These are phyloP conservation scores for Furcifer pardalis DNA, from an alignment of 2,797 vertebrate species.

Conservation along the genomic window DNA sequence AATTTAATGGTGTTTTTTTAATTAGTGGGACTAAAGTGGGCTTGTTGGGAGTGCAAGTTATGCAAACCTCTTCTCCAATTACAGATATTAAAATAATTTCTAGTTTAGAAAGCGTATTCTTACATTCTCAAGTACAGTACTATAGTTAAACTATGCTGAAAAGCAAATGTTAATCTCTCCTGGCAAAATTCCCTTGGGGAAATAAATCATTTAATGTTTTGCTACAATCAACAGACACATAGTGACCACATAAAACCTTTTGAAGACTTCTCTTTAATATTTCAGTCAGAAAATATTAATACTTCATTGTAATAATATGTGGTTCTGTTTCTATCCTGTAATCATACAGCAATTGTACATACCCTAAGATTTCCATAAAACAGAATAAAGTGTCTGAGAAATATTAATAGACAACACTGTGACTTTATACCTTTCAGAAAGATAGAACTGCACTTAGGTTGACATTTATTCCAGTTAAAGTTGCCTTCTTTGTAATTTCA, in stretches of 20 bases:
- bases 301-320: not conserved
- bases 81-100: not conserved
- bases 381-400: constrained; percentile 6
- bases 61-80: not conserved
- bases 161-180: not conserved
- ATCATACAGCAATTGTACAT: not conserved
- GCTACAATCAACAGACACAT: not conserved
- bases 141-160: not conserved
- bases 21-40: not conserved
- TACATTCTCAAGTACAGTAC: too few species aligned
- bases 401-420: constrained; percentile 5
- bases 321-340: not conserved
- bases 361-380: not conserved
- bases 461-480: constrained; percentile 54
- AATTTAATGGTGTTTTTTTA: not conserved
- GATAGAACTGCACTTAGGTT: constrained; percentile 51
- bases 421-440: constrained; percentile 18
- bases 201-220: not conserved
- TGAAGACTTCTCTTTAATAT: not conserved
- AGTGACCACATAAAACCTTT: not conserved
- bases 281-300: not conserved
- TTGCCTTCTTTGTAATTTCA: constrained; percentile 53
- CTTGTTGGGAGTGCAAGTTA: not conserved
- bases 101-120: not conserved
- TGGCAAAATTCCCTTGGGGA: not conserved